phyloP scores from a whole-genome alignment of 2,113 vertebrate species.

The Poicephalus meyeri region DNA sequence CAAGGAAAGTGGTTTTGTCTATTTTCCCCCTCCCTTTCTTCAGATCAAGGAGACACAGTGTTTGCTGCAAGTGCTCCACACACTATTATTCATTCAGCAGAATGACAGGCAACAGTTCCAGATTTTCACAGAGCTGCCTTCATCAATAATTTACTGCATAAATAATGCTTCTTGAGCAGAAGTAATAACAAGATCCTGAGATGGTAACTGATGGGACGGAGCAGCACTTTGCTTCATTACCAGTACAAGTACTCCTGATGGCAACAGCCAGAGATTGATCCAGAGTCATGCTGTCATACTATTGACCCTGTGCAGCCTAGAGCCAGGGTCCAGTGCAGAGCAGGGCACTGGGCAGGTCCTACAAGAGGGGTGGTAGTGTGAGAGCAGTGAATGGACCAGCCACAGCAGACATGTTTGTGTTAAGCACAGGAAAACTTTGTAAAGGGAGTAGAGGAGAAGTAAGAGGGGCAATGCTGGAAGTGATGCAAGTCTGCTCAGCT shows the following conservation, averaged over 20 bases:
- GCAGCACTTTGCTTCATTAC: not conserved
- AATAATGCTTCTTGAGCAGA: not conserved
- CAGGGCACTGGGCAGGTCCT: not conserved
- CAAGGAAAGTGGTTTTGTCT: not conserved
- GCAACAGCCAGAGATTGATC: not conserved
- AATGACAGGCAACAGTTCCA: not conserved
- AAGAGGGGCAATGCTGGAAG: not conserved
- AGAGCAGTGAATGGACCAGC: not conserved
- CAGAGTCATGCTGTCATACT: not conserved
- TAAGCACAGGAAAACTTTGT: not conserved
- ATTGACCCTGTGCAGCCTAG: not conserved
- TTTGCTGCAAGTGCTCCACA: not conserved
- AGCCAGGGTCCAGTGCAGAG: not conserved
- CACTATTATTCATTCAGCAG: not conserved
- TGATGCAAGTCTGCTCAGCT: not conserved
- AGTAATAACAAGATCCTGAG: not conserved
- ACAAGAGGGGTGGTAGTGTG: not conserved
- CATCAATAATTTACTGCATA: slow-evolving; percentile 2
- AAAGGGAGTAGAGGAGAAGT: not conserved
- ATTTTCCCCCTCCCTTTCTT: not conserved
- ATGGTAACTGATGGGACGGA: not conserved
- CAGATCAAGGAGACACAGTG: fast-evolving
- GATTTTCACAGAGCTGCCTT: not conserved
- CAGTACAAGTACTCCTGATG: not conserved
- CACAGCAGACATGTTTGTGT: not conserved